phyloP scores from a whole-genome alignment of 1,140 invertebrate genomes.

The Heterodera schachtii region DNA sequence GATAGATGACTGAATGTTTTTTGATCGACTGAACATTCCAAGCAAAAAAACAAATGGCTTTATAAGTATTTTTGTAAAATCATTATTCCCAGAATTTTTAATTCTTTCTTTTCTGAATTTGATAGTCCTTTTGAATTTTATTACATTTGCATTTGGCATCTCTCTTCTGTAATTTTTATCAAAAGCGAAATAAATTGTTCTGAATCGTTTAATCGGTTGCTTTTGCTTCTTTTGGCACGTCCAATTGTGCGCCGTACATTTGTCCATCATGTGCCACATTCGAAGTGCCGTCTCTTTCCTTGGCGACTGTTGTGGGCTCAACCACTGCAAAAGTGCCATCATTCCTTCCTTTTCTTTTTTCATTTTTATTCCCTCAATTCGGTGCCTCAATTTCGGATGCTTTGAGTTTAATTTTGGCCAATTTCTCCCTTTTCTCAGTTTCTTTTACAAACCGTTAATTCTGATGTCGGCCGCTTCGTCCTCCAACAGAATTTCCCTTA shows the following conservation, averaged over 20 bases:
- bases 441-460: constrained; percentile 19
- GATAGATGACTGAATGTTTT: neutral
- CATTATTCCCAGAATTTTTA: neutral
- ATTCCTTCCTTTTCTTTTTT: too few species aligned
- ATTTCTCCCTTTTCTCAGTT: too few species aligned
- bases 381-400: too few species aligned
- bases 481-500: constrained; percentile 15
- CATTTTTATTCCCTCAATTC: too few species aligned
- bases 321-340: constrained; percentile 7
- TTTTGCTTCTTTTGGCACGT: neutral
- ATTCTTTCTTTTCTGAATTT: neutral
- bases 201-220: too few species aligned
- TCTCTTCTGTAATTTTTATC: too few species aligned
- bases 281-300: constrained; percentile 9
- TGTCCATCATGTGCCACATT: neutral
- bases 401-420: too few species aligned
- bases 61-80: constrained; percentile 13
- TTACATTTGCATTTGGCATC: too few species aligned
- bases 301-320: constrained; percentile 18
- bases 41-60: neutral
- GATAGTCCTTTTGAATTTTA: neutral
- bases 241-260: constrained; percentile 1
- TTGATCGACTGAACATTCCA: neutral
- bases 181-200: too few species aligned
- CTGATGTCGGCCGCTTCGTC: constrained; percentile 23